phyloP scores from a whole-genome alignment of 2,113 vertebrate species.

The Psilopogon haemacephalus region DNA sequence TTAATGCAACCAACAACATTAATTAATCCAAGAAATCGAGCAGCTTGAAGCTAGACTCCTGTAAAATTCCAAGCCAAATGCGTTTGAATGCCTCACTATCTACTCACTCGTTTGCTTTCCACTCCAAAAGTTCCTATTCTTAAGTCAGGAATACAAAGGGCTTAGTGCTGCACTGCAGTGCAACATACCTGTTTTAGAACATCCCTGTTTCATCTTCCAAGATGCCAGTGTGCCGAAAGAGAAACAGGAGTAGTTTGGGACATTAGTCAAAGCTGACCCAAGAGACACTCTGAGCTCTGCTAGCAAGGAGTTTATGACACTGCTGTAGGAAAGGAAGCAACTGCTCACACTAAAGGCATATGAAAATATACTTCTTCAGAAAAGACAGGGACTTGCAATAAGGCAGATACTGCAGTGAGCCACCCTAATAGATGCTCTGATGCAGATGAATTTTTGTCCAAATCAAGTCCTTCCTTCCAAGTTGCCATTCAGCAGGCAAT shows the following conservation, averaged over 20 bases:
- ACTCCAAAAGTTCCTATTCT: background rate
- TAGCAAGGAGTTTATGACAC: background rate
- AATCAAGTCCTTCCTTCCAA: background rate
- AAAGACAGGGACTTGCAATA: background rate
- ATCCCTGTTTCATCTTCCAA: background rate
- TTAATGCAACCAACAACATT: background rate
- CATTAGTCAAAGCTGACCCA: background rate
- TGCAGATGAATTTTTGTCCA: background rate
- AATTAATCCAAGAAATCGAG: background rate
- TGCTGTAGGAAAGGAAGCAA: background rate
- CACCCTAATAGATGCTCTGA: background rate
- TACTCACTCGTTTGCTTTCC: background rate
- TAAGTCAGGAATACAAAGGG: background rate
- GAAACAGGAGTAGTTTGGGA: background rate
- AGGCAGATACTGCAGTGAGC: background rate
- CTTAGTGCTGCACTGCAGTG: background rate
- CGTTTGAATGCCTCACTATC: background rate
- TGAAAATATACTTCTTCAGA: background rate
- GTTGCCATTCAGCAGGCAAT: background rate
- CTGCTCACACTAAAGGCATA: background rate
- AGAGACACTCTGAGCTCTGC: background rate
- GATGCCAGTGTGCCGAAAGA: background rate
- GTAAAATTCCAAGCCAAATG: background rate
- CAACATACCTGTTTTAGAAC: background rate
- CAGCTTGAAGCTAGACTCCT: background rate